Evolutionary conservation across 2,113 vertebrate genomes (phyloP).

Genomic region (Peromyscus leucopus): DNA sequence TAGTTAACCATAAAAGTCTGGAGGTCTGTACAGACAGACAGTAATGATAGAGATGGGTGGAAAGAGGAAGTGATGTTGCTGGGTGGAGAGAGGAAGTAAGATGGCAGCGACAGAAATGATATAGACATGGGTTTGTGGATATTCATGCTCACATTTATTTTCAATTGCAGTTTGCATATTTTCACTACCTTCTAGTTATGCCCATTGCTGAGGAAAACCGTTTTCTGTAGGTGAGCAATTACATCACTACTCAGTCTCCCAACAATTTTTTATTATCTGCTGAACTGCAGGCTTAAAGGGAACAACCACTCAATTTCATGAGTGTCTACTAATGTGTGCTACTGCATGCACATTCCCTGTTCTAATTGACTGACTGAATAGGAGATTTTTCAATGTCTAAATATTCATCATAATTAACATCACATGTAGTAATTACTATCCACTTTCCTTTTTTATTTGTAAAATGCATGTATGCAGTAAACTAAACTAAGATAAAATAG

Average conservation of each 20-base stretch:
- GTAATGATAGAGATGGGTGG: no score
- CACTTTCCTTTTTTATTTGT: not conserved
- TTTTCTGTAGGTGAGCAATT: not conserved
- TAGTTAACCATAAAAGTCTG: no score
- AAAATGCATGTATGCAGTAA: not conserved
- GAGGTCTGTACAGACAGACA: no score
- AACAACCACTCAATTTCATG: not conserved
- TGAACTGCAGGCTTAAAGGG: not conserved
- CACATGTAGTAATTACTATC: not conserved
- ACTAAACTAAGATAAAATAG: not conserved
- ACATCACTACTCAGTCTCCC: not conserved
- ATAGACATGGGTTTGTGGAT: no score
- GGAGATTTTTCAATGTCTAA: not conserved
- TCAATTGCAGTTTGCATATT: not conserved
- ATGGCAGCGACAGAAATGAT: no score
- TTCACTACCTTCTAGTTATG: not conserved
- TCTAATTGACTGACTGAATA: not conserved
- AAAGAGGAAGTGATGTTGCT: no score
- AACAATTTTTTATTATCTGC: not conserved
- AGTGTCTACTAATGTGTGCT: not conserved
- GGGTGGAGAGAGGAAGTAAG: no score
- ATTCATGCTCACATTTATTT: not conserved
- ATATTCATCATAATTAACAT: not conserved
- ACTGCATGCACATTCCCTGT: not conserved
- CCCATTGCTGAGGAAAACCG: not conserved